phyloP scores from a whole-genome alignment of 2,888 invertebrate species.

The Catocala nupta region DNA sequence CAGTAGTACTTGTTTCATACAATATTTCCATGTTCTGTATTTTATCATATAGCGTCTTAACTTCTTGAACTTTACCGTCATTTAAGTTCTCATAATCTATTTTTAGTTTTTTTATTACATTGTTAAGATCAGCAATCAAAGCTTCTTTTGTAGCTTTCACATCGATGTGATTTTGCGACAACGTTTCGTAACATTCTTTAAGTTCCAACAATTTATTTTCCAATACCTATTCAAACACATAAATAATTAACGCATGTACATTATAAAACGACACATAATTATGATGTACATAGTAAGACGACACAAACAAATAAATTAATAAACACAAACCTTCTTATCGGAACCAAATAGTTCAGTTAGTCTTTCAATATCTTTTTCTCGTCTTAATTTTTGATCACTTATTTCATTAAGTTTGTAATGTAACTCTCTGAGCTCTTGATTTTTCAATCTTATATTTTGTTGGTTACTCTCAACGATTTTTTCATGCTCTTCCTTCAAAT shows the following conservation, averaged over 20 bases:
- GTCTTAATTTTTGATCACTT: constrained; percentile 48
- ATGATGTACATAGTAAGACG: constrained; percentile 53
- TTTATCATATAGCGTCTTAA: constrained; percentile 61
- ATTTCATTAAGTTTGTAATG: constrained; percentile 63
- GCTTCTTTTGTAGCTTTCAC: constrained; percentile 57
- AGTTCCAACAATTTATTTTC: constrained; percentile 62
- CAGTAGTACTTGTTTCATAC: constrained; percentile 46
- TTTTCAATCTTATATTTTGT: constrained; percentile 64
- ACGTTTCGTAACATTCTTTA: constrained; percentile 50
- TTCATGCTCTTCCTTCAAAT: constrained; percentile 70
- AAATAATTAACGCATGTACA: constrained; percentile 34
- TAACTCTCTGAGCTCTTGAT: constrained; percentile 67
- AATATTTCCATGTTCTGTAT: constrained; percentile 55
- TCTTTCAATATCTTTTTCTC: constrained; percentile 58
- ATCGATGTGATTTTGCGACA: constrained; percentile 52
- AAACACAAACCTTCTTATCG: constrained; percentile 75
- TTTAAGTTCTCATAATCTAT: constrained; percentile 55
- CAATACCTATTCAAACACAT: constrained; percentile 68
- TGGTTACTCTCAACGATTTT: constrained; percentile 61
- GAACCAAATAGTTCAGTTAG: constrained; percentile 50
- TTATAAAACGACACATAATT: constrained; percentile 12
- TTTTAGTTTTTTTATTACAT: constrained; percentile 56
- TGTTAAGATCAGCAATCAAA: constrained; percentile 31
- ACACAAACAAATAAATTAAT: constrained; percentile 16
- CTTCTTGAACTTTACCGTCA: constrained; percentile 61